Evolutionary conservation across 2,113 vertebrate genomes (phyloP), one percentile per base, ranked within the genome.

Genomic region (Ursus arctos): DNA sequence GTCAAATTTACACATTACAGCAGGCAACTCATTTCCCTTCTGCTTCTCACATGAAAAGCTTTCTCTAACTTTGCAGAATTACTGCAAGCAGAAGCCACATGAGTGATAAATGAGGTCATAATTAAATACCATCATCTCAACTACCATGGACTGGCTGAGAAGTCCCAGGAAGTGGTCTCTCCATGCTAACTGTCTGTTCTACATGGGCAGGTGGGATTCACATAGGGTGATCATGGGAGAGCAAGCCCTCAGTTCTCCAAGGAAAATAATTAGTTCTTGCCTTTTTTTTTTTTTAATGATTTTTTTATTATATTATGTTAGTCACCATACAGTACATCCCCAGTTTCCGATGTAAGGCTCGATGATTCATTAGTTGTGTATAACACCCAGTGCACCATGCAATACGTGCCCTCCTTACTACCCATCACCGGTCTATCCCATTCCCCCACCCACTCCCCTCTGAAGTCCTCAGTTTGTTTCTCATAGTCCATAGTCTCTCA

Each of bases 11-110:
- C 83, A 82, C 33, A 33, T 67, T 72, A 22, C 4, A 57, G 26
- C 36, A 51, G 16, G 53, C 28, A 93, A 14, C 14, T 88, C 49
- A 51, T 85, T 93, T 85, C 28, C 81, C 26, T 96, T 74, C 51
- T 40, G 40, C 80, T 74, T 88, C 86, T 77, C 33, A n/a, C n/a
- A 8, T 59, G 55, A 15, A 96, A 94, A 82, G 79, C 74, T 83
- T 96, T 91, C 22, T 43, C 59, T 69, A 28, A 72, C 21, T 88
- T 80, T 93, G 76, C 49, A 87, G 76, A 94, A 55, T 93, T 36
- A 65, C 28, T 83, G 81, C 59, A 77, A 72, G 61, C 18, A 57
- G 43, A 49, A 95, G 12, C 77, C 31, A 33, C 26, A 12, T 67
- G 40, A 77, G 53, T 88, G 93, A 90, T 83, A 26, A 67, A 49